phyloP scores from a whole-genome alignment of 1,140 invertebrate species.

The Bombus consobrinus region DNA sequence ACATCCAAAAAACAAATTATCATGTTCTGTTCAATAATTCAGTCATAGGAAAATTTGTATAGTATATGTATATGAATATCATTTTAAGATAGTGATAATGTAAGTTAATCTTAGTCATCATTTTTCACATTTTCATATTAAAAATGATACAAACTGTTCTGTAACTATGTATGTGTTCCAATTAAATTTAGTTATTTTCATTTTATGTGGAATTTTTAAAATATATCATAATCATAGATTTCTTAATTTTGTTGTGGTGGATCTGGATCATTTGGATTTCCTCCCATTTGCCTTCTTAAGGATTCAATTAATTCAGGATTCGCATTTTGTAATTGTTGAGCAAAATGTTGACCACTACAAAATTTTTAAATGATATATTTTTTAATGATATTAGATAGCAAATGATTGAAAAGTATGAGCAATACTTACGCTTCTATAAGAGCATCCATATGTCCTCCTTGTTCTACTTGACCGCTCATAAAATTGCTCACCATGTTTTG shows the following conservation, averaged over 20 bases:
- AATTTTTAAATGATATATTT: constrained; percentile 29
- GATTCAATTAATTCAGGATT: constrained; percentile 88
- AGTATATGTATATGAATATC: constrained; percentile 29
- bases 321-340: constrained; percentile 86
- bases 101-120: constrained; percentile 36
- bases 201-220: constrained; percentile 27
- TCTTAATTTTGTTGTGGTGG: constrained; percentile 77
- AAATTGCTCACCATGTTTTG: constrained; percentile 86
- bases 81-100: constrained; percentile 19
- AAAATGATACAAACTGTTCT: constrained; percentile 28
- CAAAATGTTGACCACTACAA: constrained; percentile 87
- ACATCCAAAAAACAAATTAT: neutral
- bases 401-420: constrained; percentile 3
- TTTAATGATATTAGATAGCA: neutral
- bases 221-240: constrained; percentile 27
- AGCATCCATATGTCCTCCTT: constrained; percentile 73
- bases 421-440: constrained; percentile 77
- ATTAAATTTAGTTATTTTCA: constrained; percentile 44
- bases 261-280: constrained; percentile 76
- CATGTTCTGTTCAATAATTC: constrained; percentile 18
- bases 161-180: constrained; percentile 29
- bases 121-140: constrained; percentile 12
- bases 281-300: constrained; percentile 84
- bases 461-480: constrained; percentile 73
- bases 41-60: constrained; percentile 42